Percentiles rank a stretch among this genome's conserved stretches.
Conservation (phyloP, 1,140 invertebrate genomes). For the Zaprionus africanus region DNA sequence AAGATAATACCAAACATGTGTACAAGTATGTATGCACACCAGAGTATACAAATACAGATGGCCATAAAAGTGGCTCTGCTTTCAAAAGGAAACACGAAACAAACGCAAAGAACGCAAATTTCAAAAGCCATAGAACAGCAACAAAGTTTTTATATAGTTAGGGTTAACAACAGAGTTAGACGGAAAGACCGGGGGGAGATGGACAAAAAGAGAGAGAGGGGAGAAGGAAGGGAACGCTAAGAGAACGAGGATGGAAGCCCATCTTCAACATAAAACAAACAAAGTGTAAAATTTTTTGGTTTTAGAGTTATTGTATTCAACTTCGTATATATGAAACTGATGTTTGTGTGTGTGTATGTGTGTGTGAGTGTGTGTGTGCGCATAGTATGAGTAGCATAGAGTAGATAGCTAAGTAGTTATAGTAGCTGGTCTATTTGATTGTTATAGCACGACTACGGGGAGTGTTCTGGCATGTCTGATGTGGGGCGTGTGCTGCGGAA, state of each 20-base stretch:
- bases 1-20: conserved; percentile 26
- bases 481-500: conserved; percentile 2
- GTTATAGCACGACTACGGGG: conserved; percentile 40
- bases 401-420: conserved; percentile 33
- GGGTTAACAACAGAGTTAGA: conserved; percentile 33
- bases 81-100: conserved; percentile 44
- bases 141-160: conserved; percentile 37
- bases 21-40: conserved; percentile 27
- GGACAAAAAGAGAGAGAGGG: background rate
- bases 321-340: background rate
- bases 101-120: conserved; percentile 52
- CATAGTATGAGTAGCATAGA: conserved; percentile 32
- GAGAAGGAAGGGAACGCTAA: background rate
- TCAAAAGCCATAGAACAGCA: conserved; percentile 42
- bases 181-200: conserved; percentile 7
- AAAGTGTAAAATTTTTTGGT: conserved; percentile 35
- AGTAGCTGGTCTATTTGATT: conserved; percentile 32
- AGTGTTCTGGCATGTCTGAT: conserved; percentile 20
- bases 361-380: conserved; percentile 6
- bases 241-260: conserved; percentile 26
- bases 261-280: conserved; percentile 51
- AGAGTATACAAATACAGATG: conserved; percentile 45
- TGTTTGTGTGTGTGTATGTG: background rate
- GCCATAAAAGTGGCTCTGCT: conserved; percentile 45
- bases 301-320: conserved; percentile 25